These are phyloP conservation scores for Gerris buenoi DNA, from an alignment of 1,140 invertebrate species.

Conservation along the genomic window DNA sequence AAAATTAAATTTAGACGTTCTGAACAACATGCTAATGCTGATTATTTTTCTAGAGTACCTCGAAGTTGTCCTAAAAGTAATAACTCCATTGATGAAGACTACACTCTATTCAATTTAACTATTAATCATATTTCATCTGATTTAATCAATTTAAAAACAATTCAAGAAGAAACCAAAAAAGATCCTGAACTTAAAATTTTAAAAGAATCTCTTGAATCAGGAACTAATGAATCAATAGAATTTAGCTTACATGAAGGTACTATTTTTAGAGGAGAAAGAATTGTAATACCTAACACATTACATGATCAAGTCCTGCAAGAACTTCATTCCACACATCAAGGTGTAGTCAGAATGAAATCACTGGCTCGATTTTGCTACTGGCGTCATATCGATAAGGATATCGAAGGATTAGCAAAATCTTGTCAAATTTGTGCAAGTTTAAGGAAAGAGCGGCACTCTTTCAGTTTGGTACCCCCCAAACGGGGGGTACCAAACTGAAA, in stretches of 20 bases:
- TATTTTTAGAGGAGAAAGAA: slow-evolving; percentile 4
- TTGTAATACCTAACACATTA: slow-evolving; percentile 14
- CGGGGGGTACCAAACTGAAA: too few relatives aligned
- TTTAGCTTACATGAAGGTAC: background rate
- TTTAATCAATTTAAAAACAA: background rate
- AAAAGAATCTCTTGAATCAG: background rate
- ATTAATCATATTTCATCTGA: slow-evolving; percentile 1
- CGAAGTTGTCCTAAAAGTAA: background rate
- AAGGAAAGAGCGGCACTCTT: too few relatives aligned
- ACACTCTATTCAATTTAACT: background rate
- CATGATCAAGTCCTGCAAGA: slow-evolving; percentile 12
- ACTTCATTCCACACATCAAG: slow-evolving; percentile 20
- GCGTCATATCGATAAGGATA: slow-evolving; percentile 22
- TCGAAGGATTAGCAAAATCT: slow-evolving; percentile 21
- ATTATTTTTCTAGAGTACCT: slow-evolving; percentile 1
- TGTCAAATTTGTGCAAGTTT: slow-evolving; percentile 20
- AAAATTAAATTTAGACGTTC: slow-evolving; percentile 1
- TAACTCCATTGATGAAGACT: background rate
- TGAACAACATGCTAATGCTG: background rate
- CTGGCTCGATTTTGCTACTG: slow-evolving; percentile 22
- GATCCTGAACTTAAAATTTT: slow-evolving; percentile 4
- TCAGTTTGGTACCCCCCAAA: too few relatives aligned
- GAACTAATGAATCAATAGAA: background rate
- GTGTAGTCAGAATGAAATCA: slow-evolving; percentile 26
- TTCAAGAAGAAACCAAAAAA: slow-evolving; percentile 3